phyloP scores from a whole-genome alignment of 2,888 invertebrate species.

The Phasia obesa region DNA sequence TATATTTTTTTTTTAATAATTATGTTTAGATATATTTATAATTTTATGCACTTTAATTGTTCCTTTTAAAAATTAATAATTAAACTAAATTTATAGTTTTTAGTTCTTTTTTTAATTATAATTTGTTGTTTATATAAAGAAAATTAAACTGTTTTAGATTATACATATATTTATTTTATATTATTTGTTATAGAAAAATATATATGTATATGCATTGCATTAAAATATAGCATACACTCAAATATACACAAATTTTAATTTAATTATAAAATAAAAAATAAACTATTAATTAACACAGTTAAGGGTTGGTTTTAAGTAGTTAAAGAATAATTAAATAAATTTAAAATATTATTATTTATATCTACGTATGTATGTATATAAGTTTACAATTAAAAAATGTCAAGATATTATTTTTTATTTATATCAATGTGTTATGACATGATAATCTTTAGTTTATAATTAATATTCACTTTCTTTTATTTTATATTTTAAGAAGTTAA shows the following conservation, averaged over 20 bases:
- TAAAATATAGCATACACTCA: slow-evolving; percentile 47
- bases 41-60: slow-evolving; percentile 60
- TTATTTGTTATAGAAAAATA: slow-evolving; percentile 51
- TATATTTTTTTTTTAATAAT: not conserved
- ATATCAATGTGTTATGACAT: not conserved
- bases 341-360: slow-evolving; percentile 10
- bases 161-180: slow-evolving; percentile 6
- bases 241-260: slow-evolving; percentile 49
- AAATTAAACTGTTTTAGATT: slow-evolving; percentile 23
- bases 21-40: slow-evolving; percentile 40
- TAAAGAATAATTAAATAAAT: slow-evolving; percentile 14
- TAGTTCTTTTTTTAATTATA: slow-evolving; percentile 29
- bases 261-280: slow-evolving; percentile 31
- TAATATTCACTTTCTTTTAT: too few relatives aligned
- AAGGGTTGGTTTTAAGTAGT: slow-evolving; percentile 1
- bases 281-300: slow-evolving; percentile 47
- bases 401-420: not conserved
- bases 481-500: not conserved
- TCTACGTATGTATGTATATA: not conserved
- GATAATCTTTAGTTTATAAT: not conserved
- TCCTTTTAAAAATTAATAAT: slow-evolving; percentile 57
- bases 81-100: slow-evolving; percentile 66
- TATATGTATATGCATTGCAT: slow-evolving; percentile 23
- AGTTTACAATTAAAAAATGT: slow-evolving; percentile 1
- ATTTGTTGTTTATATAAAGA: slow-evolving; percentile 2